Evolutionary conservation across 2,888 invertebrate genomes (phyloP), one percentile per base, ranked within the genome.

Genomic region (Caenorhabditis doughertyi): DNA sequence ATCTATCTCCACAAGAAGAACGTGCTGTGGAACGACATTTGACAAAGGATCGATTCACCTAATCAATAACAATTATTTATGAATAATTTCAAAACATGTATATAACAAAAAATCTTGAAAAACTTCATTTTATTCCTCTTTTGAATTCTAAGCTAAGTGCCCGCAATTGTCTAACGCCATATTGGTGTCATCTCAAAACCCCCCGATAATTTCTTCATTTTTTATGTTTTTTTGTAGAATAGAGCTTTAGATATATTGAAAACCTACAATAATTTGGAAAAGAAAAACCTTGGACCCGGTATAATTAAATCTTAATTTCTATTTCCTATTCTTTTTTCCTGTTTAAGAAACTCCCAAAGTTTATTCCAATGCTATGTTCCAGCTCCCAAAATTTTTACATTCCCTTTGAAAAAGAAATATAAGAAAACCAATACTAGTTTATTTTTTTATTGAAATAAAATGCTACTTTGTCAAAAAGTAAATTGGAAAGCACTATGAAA

Each of bases 1-100:
- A 86, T 53, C 51, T 86, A 29, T 70, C 73, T 1, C 25, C 74
- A 23, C 84, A 79, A 18, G 83, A 86, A 64, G 86, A 86, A 44
- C 74, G 84, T 29, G 42, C 79, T 21, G 55, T 86, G 16, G 86
- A 86, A 51, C 51, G 82, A 49, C 58, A 80, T 18, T 62, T 86
- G 11, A 73, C 86, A 13, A 76, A 76, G 39, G 84, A 84, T 35
- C 49, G 80, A 21, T 84, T 81, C 64, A 53, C 74, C 9, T 83
- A 70, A 68, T 18, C 32, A n/a, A n/a, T n/a, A n/a, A n/a, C n/a
- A n/a, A n/a, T n/a, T 60, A 71, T 32, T 79, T 79, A 71, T 68
- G 53, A 68, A 42, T 51, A 23, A 51, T 53, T 32, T 18, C 27
- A 8, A 18, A 70, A 56, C 21, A 25, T 67, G 58, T 49, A 60